A percentile compares a stretch with the other conserved stretches of the same genome.
phyloP scores from a whole-genome alignment of 2,113 vertebrate species.

The Chaetura pelagica region DNA sequence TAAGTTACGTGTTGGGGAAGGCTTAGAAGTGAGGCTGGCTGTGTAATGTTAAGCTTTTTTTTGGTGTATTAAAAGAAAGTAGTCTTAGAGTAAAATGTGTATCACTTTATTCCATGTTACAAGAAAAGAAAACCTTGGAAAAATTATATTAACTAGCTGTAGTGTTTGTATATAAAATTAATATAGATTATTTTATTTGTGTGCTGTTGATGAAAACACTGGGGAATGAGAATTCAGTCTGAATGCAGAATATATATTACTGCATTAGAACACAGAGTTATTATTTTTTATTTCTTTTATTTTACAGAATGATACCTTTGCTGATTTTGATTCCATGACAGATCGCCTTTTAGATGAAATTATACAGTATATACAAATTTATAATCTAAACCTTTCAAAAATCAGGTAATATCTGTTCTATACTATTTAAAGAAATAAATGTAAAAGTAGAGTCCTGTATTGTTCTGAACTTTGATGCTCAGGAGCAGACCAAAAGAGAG shows the following conservation, averaged over 20 bases:
- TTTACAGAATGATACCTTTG: slow-evolving; percentile 97
- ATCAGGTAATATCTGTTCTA: slow-evolving; percentile 87
- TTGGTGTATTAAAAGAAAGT: not conserved
- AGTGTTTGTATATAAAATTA: slow-evolving; percentile 10
- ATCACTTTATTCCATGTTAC: not conserved
- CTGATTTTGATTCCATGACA: slow-evolving; percentile 99
- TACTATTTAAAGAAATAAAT: slow-evolving; percentile 30
- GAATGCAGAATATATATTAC: slow-evolving; percentile 38
- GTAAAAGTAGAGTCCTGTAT: slow-evolving; percentile 7
- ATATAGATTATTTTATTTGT: not conserved
- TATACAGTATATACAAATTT: slow-evolving; percentile 98
- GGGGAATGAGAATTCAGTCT: slow-evolving; percentile 7
- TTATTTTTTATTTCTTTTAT: slow-evolving; percentile 66
- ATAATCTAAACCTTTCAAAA: slow-evolving; percentile 95
- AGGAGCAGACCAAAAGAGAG: not conserved
- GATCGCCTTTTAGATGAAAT: slow-evolving; percentile 98
- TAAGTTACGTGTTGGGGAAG: not conserved
- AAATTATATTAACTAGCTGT: not conserved
- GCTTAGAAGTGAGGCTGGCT: not conserved
- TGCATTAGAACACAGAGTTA: slow-evolving; percentile 45
- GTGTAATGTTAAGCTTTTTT: not conserved
- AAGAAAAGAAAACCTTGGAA: not conserved
- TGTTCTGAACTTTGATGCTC: slow-evolving; percentile 24
- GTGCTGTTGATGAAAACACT: not conserved
- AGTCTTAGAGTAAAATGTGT: not conserved